phyloP scores from a whole-genome alignment of 2,888 invertebrate genomes.

The Drosophila cracens region DNA sequence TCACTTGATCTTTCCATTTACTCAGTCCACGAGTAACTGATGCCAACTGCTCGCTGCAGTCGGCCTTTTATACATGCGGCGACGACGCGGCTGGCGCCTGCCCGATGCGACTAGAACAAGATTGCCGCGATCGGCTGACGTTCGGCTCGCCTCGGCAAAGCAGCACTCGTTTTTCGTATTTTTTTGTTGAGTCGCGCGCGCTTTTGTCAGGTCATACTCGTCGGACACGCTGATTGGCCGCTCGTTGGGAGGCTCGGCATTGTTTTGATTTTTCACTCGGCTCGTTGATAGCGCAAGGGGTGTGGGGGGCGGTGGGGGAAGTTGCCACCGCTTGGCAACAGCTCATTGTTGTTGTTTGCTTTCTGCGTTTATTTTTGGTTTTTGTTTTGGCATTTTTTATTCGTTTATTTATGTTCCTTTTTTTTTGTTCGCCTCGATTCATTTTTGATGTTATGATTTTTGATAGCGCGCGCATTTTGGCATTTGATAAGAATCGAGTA shows the following conservation, averaged over 20 bases:
- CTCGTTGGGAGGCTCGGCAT: constrained; percentile 78
- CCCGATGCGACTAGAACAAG: constrained; percentile 65
- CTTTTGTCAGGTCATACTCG: constrained; percentile 58
- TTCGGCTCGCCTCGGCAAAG: constrained; percentile 36
- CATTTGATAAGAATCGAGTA: constrained; percentile 50
- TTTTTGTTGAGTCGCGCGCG: constrained; percentile 29
- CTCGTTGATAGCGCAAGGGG: not conserved
- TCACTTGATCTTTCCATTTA: constrained; percentile 85
- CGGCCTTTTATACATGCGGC: constrained; percentile 79
- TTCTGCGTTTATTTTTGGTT: constrained; percentile 5
- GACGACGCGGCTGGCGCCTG: constrained; percentile 26
- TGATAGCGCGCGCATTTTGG: constrained; percentile 29
- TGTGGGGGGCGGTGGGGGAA: not conserved
- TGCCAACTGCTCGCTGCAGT: constrained; percentile 49
- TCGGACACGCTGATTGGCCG: constrained; percentile 72
- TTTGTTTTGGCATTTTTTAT: constrained; percentile 4
- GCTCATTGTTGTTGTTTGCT: constrained; percentile 14
- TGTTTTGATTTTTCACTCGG: constrained; percentile 73
- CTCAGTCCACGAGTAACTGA: constrained; percentile 83
- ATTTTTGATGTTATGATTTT: constrained; percentile 30
- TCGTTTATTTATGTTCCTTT: constrained; percentile 18
- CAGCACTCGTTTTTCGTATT: not conserved
- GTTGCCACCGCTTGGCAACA: constrained; percentile 53
- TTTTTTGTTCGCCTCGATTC: constrained; percentile 23
- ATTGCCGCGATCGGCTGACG: constrained; percentile 38